Percentiles rank a stretch among this genome's conserved stretches.
Evolutionary conservation across 2,888 invertebrate genomes (phyloP).

Genomic region (Dolichopus griseipennis): DNA sequence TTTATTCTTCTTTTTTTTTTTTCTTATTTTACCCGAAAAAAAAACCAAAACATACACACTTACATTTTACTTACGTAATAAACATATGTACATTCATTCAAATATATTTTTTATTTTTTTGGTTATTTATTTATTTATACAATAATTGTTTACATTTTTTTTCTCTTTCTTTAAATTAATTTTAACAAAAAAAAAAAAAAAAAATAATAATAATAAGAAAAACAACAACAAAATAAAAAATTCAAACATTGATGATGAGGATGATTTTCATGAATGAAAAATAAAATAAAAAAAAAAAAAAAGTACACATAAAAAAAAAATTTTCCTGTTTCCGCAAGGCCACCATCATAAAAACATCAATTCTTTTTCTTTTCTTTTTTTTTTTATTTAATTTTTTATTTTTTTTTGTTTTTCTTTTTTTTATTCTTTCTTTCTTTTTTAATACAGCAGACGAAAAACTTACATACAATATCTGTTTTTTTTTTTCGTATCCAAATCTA

Average conservation of each 20-base stretch:
- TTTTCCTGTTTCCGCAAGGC: background rate
- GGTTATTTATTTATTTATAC: background rate
- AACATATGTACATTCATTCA: too few species aligned
- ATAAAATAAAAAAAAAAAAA: too few species aligned
- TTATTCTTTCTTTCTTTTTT: too few species aligned
- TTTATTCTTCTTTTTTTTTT: too few species aligned
- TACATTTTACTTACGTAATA: too few species aligned
- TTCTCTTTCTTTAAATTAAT: background rate
- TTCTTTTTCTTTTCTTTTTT: background rate
- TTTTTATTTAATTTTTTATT: background rate
- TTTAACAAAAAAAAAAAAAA: too few species aligned
- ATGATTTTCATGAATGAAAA: constrained; percentile 5
- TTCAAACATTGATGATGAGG: background rate
- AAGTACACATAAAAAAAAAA: background rate
- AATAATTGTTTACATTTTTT: constrained; percentile 5
- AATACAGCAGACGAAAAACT: too few species aligned
- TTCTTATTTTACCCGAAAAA: too few species aligned
- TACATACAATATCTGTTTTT: background rate
- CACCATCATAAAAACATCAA: background rate
- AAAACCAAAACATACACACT: too few species aligned
- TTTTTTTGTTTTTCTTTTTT: background rate
- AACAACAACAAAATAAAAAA: background rate
- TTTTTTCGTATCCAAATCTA: background rate
- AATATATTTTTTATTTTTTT: too few species aligned
- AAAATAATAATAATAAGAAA: background rate